Conservation (phyloP, 1,140 invertebrate genomes). For the Diorhabda sublineata region DNA sequence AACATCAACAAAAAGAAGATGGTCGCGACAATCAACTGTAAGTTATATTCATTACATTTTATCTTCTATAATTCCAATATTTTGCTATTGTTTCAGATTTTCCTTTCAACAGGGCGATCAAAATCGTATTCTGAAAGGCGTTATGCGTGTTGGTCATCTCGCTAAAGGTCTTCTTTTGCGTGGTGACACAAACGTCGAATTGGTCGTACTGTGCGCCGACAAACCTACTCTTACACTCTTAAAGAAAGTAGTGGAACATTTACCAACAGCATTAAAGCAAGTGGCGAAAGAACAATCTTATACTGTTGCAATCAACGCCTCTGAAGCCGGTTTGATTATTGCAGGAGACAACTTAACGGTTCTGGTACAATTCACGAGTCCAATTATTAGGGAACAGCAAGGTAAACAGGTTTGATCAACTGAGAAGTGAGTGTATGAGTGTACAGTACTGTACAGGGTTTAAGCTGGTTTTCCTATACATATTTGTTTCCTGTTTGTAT, state of each 20-base stretch:
- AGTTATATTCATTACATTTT: slow-evolving; percentile 40
- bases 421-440: slow-evolving; percentile 8
- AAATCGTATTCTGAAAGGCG: slow-evolving; percentile 81
- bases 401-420: slow-evolving; percentile 33
- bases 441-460: slow-evolving; percentile 41
- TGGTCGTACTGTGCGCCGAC: slow-evolving; percentile 92
- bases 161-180: slow-evolving; percentile 89
- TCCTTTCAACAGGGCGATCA: slow-evolving; percentile 72
- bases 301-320: slow-evolving; percentile 75
- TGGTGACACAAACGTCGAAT: slow-evolving; percentile 82
- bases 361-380: slow-evolving; percentile 88
- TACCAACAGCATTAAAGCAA: slow-evolving; percentile 72
- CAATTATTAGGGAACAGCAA: slow-evolving; percentile 74
- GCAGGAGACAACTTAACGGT: slow-evolving; percentile 73
- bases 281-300: slow-evolving; percentile 76
- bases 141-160: slow-evolving; percentile 93
- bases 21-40: slow-evolving; percentile 72
- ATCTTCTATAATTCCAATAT: not conserved
- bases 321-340: slow-evolving; percentile 81
- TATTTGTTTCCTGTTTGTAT: too few relatives aligned
- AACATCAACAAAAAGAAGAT: slow-evolving; percentile 60
- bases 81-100: slow-evolving; percentile 47
- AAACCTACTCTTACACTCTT: slow-evolving; percentile 88
- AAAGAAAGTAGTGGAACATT: slow-evolving; percentile 76
- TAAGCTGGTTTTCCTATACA: slow-evolving; percentile 35